Base-by-base conservation (phyloP, 2,113 vertebrate species). In the Nematolebias whitei region DNA sequence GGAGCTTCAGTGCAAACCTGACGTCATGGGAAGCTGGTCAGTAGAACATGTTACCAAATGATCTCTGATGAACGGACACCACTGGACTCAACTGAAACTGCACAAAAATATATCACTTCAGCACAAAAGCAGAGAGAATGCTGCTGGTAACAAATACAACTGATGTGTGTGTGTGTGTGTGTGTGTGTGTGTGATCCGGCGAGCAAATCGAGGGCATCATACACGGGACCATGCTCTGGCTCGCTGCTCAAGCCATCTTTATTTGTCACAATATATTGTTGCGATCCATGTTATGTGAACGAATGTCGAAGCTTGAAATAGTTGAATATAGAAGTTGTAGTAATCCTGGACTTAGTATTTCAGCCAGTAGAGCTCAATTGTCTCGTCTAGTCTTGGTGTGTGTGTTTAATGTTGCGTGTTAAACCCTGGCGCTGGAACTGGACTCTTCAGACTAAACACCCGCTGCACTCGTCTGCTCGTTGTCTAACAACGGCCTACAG, bases 291-390 rank as follows among this genome's bases (percentile, higher is more conserved):
- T 85, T 83, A 76, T 79, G 76, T 84, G 87, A 84, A 85, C 85
- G 86, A 89, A 88, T 82, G 80, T 89, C 83, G 79, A 89, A 85
- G 69, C 69, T 88, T 89, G 84, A 85, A 88, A 83, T 78, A 75
- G 79, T 86, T 82, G 76, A 76, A 82, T 76, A 72, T 82, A 74
- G 82, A 81, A 87, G 83, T 89, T 77, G 80, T 78, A 69, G 74
- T 56, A 75, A 84, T 38, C 81, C 76, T 88, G 80, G 64, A 84
- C 76, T 61, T 79, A 74, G 71, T 84, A 76, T 82, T 74, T 84
- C 70, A 79, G 87, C 79, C 81, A 75, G 88, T 77, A 79, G 85
- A 78, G 76, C 72, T 80, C 73, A 69, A 69, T 74, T 90, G 69
- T 90, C 85, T 86, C 83, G 83, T 85, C 87, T 90, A 82, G 78